These are phyloP conservation scores for Monochamus saltuarius DNA, from an alignment of 1,140 invertebrate species.

Conservation along the genomic window DNA sequence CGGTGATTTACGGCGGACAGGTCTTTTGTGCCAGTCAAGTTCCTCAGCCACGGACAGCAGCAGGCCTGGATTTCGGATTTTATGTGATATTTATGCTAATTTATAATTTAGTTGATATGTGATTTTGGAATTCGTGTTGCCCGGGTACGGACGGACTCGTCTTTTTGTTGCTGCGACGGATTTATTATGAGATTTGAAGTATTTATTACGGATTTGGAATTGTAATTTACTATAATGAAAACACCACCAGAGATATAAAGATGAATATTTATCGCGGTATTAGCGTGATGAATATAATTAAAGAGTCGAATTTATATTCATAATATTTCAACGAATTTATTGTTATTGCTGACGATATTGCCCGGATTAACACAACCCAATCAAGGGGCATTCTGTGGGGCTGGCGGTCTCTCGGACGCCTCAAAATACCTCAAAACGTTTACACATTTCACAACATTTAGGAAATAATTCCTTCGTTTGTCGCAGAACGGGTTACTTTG, in stretches of 20 bases:
- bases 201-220: constrained; percentile 39
- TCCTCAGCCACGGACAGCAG: constrained; percentile 32
- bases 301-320: constrained; percentile 26
- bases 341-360: constrained; percentile 21
- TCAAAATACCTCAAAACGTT: too few relatives aligned
- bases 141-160: constrained; percentile 1
- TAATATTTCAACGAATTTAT: constrained; percentile 27
- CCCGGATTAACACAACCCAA: constrained; percentile 18
- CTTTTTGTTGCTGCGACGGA: constrained; percentile 34
- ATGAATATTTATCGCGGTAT: constrained; percentile 34
- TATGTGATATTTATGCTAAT: constrained; percentile 44
- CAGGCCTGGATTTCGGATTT: constrained; percentile 35
- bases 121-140: constrained; percentile 19
- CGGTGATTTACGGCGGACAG: constrained; percentile 40
- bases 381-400: constrained; percentile 2
- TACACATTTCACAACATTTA: too few relatives aligned
- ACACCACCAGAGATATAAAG: constrained; percentile 32
- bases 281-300: constrained; percentile 29
- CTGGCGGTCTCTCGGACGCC: too few relatives aligned
- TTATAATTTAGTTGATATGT: constrained; percentile 18
- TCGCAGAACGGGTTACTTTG: too few relatives aligned
- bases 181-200: constrained; percentile 37
- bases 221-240: constrained; percentile 41
- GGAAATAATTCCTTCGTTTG: too few relatives aligned
- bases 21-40: constrained; percentile 41